A percentile compares a stretch with the other conserved stretches of the same genome.
These are phyloP conservation scores for Lithophane socia DNA, from an alignment of 2,888 invertebrate species.

Conservation along the genomic window DNA sequence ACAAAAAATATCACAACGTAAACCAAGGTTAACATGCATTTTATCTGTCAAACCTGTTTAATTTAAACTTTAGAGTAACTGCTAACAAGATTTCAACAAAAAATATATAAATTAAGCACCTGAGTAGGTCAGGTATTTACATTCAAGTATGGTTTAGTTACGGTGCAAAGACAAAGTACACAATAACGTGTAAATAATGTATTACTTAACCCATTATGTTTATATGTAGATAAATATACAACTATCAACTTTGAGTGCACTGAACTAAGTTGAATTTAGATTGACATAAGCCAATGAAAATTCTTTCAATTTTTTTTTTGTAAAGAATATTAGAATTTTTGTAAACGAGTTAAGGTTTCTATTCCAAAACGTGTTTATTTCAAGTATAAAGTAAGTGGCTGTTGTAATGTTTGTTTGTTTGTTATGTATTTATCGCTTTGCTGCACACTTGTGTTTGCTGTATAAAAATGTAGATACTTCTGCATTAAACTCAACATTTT, in stretches of 20 bases:
- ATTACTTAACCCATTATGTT: too few relatives aligned
- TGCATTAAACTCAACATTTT: neutral
- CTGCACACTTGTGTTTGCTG: neutral
- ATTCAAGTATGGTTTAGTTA: constrained; percentile 23
- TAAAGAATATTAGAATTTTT: neutral
- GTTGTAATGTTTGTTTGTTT: neutral
- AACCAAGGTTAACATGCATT: constrained; percentile 49
- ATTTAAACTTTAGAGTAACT: constrained; percentile 24
- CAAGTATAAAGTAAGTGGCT: constrained; percentile 10
- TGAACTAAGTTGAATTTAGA: neutral
- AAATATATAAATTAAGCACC: constrained; percentile 27
- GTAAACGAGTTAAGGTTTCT: neutral
- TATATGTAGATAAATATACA: neutral
- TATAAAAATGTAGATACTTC: neutral
- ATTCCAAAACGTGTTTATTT: neutral
- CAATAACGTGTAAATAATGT: constrained; percentile 16
- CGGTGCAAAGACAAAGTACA: neutral
- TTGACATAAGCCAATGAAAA: neutral
- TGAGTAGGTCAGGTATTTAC: constrained; percentile 50
- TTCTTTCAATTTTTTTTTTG: neutral
- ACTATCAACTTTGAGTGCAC: neutral
- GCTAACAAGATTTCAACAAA: constrained; percentile 29
- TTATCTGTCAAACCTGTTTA: constrained; percentile 41
- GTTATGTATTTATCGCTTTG: neutral
- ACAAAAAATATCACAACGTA: constrained; percentile 25